phyloP scores from a whole-genome alignment of 2,888 invertebrate species.

The Dynastes maya region DNA sequence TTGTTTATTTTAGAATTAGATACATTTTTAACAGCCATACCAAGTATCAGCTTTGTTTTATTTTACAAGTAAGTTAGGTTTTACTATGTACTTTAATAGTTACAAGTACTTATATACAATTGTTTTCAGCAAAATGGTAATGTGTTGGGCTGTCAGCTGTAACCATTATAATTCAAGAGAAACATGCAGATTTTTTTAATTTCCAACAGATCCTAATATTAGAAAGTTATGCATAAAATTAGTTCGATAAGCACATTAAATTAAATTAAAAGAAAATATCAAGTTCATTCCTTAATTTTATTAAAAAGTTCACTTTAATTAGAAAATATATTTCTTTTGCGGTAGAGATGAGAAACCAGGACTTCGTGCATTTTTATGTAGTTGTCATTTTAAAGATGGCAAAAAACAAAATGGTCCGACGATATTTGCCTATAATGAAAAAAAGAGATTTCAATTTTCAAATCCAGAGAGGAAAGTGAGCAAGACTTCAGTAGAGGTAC shows the following conservation, averaged over 20 bases:
- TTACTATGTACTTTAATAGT: not conserved
- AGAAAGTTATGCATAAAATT: not conserved
- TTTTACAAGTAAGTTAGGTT: not conserved
- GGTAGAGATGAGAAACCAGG: not conserved
- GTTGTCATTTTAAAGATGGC: not conserved
- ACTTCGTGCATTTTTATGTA: not conserved
- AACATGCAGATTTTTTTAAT: not conserved
- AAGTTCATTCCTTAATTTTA: not conserved
- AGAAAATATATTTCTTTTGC: not conserved
- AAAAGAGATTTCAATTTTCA: not conserved
- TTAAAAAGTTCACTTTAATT: no score
- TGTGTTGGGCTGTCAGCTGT: slow-evolving; percentile 1
- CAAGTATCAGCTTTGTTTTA: no score
- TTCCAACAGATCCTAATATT: not conserved
- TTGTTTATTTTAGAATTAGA: no score
- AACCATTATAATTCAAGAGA: not conserved
- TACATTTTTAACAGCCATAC: no score
- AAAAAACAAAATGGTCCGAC: not conserved
- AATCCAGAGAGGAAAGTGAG: not conserved
- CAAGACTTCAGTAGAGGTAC: not conserved
- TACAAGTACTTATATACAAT: not conserved
- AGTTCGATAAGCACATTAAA: not conserved
- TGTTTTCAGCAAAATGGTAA: not conserved
- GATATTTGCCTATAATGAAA: not conserved
- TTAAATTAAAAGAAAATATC: not conserved